Conservation (phyloP, 2,797 vertebrate species). For the Oryzias dopingdopingensis region DNA sequence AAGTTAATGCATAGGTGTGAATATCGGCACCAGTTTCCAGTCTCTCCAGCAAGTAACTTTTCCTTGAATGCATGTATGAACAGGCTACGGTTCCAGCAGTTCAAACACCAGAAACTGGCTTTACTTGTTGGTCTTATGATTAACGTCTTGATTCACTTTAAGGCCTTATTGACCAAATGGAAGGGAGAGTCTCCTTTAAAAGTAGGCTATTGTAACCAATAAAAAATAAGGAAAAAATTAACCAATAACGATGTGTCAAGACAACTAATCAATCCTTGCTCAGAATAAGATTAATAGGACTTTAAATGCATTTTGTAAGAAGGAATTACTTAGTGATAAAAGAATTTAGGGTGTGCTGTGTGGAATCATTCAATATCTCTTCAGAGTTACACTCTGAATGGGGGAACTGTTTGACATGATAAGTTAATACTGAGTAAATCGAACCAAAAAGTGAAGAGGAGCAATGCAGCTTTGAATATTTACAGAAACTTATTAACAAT, state of each 20-base stretch:
- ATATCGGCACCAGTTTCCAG: conserved; percentile 22
- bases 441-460: no score
- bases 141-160: conserved; percentile 24
- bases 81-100: conserved; percentile 11
- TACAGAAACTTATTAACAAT: no score
- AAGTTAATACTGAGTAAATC: no score
- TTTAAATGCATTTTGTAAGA: conserved; percentile 2
- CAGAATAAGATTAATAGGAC: conserved; percentile 4
- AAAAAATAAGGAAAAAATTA: conserved; percentile 11
- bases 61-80: conserved; percentile 12
- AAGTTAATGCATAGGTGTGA: conserved; percentile 30
- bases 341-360: not conserved
- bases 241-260: not conserved
- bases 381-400: no score
- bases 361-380: no score
- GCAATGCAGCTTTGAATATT: no score
- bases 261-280: conserved; percentile 2
- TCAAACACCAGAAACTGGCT: conserved; percentile 30
- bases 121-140: conserved; percentile 25
- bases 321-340: not conserved
- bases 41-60: conserved; percentile 6
- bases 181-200: conserved; percentile 1
- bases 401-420: no score
- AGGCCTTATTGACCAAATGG: conserved; percentile 7
- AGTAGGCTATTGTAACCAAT: conserved; percentile 1